A percentile compares a stretch with the other conserved stretches of the same genome.
phyloP scores from a whole-genome alignment of 2,113 vertebrate species.

The Gasterosteus aculeatus region DNA sequence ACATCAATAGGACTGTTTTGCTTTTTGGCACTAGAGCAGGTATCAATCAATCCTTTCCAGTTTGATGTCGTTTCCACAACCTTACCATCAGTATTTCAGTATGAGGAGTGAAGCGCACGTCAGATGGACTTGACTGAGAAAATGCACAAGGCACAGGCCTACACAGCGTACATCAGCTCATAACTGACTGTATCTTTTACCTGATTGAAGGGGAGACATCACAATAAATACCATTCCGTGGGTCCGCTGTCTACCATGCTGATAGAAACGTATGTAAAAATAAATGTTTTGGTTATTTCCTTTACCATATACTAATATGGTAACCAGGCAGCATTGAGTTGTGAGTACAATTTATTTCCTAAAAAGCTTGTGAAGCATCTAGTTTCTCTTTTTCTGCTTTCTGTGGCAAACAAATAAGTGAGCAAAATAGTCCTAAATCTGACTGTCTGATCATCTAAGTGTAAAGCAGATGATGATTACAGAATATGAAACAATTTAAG shows the following conservation, averaged over 20 bases:
- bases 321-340: conserved; percentile 20
- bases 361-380: conserved; percentile 32
- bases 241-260: conserved; percentile 5
- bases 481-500: conserved; percentile 26
- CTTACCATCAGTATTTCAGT: background rate
- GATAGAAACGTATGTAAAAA: conserved; percentile 46
- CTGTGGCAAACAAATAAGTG: conserved; percentile 8
- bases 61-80: conserved; percentile 1
- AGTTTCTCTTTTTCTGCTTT: conserved; percentile 38
- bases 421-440: background rate
- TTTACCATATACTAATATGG: conserved; percentile 25
- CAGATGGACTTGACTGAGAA: background rate
- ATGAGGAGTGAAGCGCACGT: conserved; percentile 21
- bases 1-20: conserved; percentile 9
- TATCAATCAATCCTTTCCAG: background rate
- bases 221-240: conserved; percentile 12
- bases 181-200: conserved; percentile 5
- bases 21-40: conserved; percentile 7
- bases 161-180: conserved; percentile 5
- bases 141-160: conserved; percentile 8
- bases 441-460: background rate
- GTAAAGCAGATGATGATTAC: conserved; percentile 30
- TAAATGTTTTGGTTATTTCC: conserved; percentile 25
- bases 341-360: conserved; percentile 37
- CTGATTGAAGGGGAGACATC: conserved; percentile 10